phyloP scores from a whole-genome alignment of 1,140 invertebrate species.

The Leptinotarsa lineolata region DNA sequence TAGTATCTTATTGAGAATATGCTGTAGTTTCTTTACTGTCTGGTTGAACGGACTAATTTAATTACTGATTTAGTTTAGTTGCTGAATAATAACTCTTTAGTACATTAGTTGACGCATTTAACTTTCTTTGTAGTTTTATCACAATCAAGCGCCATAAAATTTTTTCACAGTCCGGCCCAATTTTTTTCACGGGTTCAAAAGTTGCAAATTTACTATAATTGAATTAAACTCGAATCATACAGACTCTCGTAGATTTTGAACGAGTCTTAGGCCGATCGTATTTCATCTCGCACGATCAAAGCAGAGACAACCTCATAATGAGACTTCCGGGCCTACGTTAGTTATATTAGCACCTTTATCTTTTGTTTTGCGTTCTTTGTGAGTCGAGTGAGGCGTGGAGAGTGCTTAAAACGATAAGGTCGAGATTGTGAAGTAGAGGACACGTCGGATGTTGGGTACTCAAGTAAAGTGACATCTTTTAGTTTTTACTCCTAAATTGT shows the following conservation, averaged over 20 bases:
- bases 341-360: conserved; percentile 31
- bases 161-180: too few species aligned
- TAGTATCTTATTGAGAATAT: too few species aligned
- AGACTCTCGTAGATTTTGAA: not conserved
- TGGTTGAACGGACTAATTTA: too few species aligned
- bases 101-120: too few species aligned
- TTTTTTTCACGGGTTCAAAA: too few species aligned
- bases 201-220: too few species aligned
- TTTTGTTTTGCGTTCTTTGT: conserved; percentile 31
- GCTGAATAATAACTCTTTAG: too few species aligned
- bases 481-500: conserved; percentile 22
- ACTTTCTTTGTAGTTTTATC: too few species aligned
- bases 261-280: not conserved
- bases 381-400: conserved; percentile 9
- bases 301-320: conserved; percentile 20
- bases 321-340: conserved; percentile 28
- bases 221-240: too few species aligned
- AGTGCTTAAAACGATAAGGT: conserved; percentile 25
- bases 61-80: too few species aligned
- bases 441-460: conserved; percentile 19
- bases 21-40: too few species aligned
- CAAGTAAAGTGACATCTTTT: conserved; percentile 27
- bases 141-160: too few species aligned
- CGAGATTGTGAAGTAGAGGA: conserved; percentile 17
- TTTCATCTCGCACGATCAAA: not conserved